Evolutionary conservation across 2,797 vertebrate species (phyloP).

Genomic region (Hapalemur alaotrensis): DNA sequence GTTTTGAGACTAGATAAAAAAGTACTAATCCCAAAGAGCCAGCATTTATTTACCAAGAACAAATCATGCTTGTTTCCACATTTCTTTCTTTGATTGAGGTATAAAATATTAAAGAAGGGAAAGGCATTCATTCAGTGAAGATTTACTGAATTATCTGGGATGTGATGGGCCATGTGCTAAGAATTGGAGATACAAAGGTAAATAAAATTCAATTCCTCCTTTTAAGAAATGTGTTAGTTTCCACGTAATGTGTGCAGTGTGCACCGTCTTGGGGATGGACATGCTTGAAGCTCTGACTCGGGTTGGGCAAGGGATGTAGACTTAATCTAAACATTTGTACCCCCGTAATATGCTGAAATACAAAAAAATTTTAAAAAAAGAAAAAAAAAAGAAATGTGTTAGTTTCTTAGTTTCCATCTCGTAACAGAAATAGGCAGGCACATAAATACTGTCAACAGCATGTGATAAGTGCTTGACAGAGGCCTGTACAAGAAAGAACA

Average conservation of each 20-base stretch:
- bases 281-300: no score
- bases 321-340: no score
- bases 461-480: not conserved
- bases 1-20: not conserved
- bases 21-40: not conserved
- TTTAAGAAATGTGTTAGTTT: not conserved
- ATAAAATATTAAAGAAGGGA: not conserved
- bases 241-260: not conserved
- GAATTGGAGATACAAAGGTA: not conserved
- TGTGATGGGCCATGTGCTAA: not conserved
- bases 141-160: not conserved
- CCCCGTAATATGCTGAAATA: no score
- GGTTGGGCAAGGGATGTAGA: no score
- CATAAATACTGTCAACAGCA: not conserved
- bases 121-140: not conserved
- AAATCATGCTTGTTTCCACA: not conserved
- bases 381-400: not conserved
- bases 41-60: not conserved
- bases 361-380: no score
- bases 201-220: not conserved
- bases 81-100: conserved; percentile 24
- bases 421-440: not conserved
- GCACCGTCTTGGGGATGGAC: no score
- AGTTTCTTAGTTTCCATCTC: not conserved
- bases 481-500: not conserved